Percentiles rank a stretch among this genome's conserved stretches.
Conservation (phyloP, 2,888 invertebrate species). For the Exephanes ischioxanthus region DNA sequence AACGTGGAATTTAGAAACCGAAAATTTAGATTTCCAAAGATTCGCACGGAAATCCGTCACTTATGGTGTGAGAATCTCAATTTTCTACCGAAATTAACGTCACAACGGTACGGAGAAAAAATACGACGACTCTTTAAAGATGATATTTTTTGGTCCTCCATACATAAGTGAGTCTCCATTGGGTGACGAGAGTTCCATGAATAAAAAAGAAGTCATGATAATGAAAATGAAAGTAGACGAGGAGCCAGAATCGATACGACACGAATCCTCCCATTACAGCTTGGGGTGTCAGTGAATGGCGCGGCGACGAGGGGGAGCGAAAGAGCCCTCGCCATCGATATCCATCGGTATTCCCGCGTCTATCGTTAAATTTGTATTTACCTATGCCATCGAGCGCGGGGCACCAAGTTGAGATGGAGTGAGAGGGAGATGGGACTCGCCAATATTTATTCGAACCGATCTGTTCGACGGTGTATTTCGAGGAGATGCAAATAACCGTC, state of each 20-base stretch:
- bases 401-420: slow-evolving; percentile 23
- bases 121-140: no score
- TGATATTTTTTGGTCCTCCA: no score
- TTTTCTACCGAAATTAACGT: no score
- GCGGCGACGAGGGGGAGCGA: neutral
- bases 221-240: neutral
- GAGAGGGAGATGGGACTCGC: slow-evolving; percentile 48
- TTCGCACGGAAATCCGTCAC: no score
- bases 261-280: neutral
- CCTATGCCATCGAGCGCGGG: slow-evolving; percentile 52
- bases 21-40: no score
- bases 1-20: neutral
- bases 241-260: slow-evolving; percentile 9
- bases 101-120: no score
- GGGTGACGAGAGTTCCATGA: no score
- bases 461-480: slow-evolving; percentile 60
- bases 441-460: slow-evolving; percentile 66
- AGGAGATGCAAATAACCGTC: slow-evolving; percentile 67
- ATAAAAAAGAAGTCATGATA: no score
- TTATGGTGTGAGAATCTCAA: no score
- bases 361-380: slow-evolving; percentile 64
- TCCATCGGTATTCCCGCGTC: slow-evolving; percentile 55
- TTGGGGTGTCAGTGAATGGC: neutral
- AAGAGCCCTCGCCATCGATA: slow-evolving; percentile 31
- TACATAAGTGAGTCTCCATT: no score